Percentiles rank a stretch among this genome's conserved stretches.
Evolutionary conservation across 2,888 invertebrate genomes (phyloP).

Genomic region (Agrochola lota): DNA sequence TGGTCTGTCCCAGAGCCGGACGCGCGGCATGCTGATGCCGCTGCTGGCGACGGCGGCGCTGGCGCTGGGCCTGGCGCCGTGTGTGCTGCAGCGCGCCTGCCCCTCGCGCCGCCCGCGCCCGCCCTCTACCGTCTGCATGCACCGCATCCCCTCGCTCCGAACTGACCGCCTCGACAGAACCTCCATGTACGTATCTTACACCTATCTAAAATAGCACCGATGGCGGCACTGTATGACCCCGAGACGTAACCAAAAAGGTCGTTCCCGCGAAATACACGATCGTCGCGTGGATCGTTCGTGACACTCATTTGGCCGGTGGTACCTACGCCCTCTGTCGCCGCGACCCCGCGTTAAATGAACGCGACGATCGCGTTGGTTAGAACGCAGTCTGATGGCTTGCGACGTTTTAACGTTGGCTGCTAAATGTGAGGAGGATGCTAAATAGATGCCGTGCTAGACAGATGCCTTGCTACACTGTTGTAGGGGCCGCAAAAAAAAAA

Average conservation of each 20-base stretch:
- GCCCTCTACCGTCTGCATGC: constrained; percentile 85
- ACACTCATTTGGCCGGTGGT: background rate
- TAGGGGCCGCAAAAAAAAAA: background rate
- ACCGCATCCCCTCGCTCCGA: constrained; percentile 70
- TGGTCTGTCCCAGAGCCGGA: background rate
- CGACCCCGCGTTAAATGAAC: background rate
- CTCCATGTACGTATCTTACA: constrained; percentile 16
- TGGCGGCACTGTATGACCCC: background rate
- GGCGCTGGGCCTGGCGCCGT: constrained; percentile 79
- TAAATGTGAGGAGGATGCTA: background rate
- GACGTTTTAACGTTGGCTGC: background rate
- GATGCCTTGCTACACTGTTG: background rate
- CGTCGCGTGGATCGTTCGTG: background rate
- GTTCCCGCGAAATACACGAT: background rate
- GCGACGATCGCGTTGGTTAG: background rate
- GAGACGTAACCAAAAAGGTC: background rate
- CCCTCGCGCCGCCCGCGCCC: constrained; percentile 67
- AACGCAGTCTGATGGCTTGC: background rate
- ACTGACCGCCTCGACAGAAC: constrained; percentile 18
- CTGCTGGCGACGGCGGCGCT: constrained; percentile 74
- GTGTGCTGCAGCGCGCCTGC: constrained; percentile 82
- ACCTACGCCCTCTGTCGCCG: background rate
- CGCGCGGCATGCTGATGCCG: constrained; percentile 69
- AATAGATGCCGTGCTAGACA: background rate
- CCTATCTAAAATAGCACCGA: background rate